Evolutionary conservation across 1,140 invertebrate genomes (phyloP).

Genomic region (Cydia fagiglandana): DNA sequence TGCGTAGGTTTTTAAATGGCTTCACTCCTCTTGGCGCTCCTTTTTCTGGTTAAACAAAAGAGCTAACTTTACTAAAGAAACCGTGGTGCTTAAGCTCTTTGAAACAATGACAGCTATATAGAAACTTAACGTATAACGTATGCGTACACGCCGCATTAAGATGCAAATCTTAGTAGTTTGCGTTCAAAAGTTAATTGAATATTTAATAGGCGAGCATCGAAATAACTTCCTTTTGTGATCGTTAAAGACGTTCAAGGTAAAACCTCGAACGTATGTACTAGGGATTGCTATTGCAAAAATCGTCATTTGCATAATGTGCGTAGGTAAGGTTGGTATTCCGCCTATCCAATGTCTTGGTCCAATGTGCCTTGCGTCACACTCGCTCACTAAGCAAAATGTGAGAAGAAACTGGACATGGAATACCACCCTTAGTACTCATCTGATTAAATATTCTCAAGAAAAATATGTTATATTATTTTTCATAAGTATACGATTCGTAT

Average conservation of each 20-base stretch:
- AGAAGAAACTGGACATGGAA: too few species aligned
- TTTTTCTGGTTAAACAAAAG: not conserved
- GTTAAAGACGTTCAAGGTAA: constrained; percentile 7
- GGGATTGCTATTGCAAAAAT: not conserved
- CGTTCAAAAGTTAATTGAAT: constrained; percentile 30
- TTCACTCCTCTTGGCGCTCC: not conserved
- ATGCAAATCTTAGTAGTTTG: constrained; percentile 30
- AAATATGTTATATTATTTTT: too few species aligned
- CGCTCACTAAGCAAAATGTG: too few species aligned
- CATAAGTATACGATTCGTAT: too few species aligned
- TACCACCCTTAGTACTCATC: too few species aligned
- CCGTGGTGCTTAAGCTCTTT: not conserved
- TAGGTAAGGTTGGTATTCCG: too few species aligned
- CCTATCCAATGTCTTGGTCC: too few species aligned
- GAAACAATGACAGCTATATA: not conserved
- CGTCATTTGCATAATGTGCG: too few species aligned
- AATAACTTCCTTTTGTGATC: constrained; percentile 20
- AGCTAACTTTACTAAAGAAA: not conserved
- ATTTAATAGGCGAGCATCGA: constrained; percentile 26
- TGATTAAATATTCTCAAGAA: too few species aligned
- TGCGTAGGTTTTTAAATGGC: constrained; percentile 1
- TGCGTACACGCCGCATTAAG: constrained; percentile 9
- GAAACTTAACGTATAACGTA: not conserved
- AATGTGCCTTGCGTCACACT: too few species aligned
- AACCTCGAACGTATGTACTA: not conserved